Base-by-base conservation (phyloP, 2,113 vertebrate genomes). In the Notarius quadriscutis region DNA sequence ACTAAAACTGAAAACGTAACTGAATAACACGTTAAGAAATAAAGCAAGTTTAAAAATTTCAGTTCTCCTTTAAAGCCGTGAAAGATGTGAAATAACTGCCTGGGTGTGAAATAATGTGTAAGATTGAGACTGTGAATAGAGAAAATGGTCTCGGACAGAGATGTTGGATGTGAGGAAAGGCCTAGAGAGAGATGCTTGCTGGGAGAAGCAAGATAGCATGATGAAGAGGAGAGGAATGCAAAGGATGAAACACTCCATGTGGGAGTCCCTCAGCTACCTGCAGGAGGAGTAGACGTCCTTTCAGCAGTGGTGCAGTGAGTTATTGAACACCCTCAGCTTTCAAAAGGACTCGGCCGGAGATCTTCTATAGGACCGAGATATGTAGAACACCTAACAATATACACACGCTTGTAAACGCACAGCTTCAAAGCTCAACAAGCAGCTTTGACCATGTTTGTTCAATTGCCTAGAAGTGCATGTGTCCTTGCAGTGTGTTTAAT, bases 71-170 rank as follows among this genome's bases (percentile, higher is more conserved):
- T 84, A 41, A 65, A 34, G 41, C 30, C 9, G 41, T 77, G 62
- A 62, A 72, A 65, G 20, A 25, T 7, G 48, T 85, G 60, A 48
- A 82, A 75, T 79, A 75, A 81, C 79, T 79, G 89, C 50, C 51
- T 75, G 69, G 53, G 34, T 25, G 60, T 87, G 85, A 62, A 87
- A 89, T 81, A 65, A 89, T 83, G 83, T 65, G 22, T 74, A 17
- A 77, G 83, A 71, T 85, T 85, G 85, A 22, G 63, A 83, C 53
- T 51, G 55, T 60, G 86, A 77, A 60, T 87, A 53, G 48, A 86
- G 51, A 50, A 67, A 80, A 25, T 55, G 22, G 6, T 20, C 6
- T 67, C 11, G 55, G 50, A 86, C 34, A 17, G 41, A 85, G 75
- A 55, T 69, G 25, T 41, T 41, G 78, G 77, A 18, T 65, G 48